Percentiles rank a stretch among this genome's conserved stretches.
Evolutionary conservation across 2,797 vertebrate genomes (phyloP).

Genomic region (Crocidura indochinensis): DNA sequence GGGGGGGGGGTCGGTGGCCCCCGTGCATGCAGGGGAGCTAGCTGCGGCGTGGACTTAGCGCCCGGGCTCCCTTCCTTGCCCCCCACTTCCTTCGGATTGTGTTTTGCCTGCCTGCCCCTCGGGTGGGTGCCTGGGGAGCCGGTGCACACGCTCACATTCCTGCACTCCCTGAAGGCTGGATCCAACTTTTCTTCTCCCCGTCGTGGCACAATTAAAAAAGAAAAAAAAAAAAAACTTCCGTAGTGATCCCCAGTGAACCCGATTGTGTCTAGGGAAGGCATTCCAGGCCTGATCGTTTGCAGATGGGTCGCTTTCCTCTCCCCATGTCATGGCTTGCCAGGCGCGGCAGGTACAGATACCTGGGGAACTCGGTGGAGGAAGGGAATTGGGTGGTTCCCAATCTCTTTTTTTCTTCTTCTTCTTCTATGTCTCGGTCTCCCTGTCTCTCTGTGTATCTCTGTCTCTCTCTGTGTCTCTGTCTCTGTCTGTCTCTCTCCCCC

Average conservation of each 20-base stretch:
- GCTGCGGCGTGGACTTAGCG: not conserved
- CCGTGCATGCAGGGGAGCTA: not conserved
- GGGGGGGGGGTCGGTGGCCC: not conserved
- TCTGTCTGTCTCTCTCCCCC: no score
- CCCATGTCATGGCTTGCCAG: not conserved
- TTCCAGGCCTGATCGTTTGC: conserved; percentile 44
- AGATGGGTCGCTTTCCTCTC: no score
- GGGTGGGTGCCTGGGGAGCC: not conserved
- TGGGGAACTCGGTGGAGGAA: not conserved
- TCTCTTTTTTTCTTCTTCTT: not conserved
- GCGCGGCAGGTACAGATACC: not conserved
- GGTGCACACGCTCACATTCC: conserved; percentile 63
- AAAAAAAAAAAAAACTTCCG: not conserved
- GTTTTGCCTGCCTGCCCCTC: not conserved
- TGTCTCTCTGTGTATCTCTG: no score
- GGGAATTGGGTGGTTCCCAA: not conserved
- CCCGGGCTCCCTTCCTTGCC: not conserved
- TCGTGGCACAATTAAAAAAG: not conserved
- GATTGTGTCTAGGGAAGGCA: not conserved
- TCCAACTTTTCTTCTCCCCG: conserved; percentile 67
- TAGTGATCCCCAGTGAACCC: conserved; percentile 13
- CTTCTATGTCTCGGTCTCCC: no score
- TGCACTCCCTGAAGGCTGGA: not conserved
- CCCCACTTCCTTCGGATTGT: not conserved
- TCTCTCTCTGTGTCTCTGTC: no score